Evolutionary conservation across 1,140 invertebrate genomes (phyloP), one percentile per base, ranked within the genome.

Genomic region (Pseudomyrmex cubaensis): DNA sequence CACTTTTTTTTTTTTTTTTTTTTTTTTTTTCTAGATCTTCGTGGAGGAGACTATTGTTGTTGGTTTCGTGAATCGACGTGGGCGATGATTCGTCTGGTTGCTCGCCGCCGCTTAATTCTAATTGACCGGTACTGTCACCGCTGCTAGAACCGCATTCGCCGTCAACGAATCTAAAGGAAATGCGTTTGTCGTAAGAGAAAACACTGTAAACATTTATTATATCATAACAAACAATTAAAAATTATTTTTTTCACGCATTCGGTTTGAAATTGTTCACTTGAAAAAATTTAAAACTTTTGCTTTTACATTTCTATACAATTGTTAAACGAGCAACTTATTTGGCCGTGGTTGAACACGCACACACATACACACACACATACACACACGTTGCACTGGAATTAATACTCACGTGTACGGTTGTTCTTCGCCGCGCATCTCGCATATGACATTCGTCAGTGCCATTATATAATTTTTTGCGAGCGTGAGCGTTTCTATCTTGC

Each of bases 401-500:
- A 7, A 56, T 85, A 93, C 94, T 94, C 89, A 95, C 94, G 94
- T 95, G 93, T 96, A 97, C 64, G 96, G 96, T 82, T 95, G 95
- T 66, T 95, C 95, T 85, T 97, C 96, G 66, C 96, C 96, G 75
- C 96, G 94, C 95, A 97, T 97, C 88, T 97, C 96, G 93, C 97
- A 97, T 92, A 98, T 97, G 83, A 98, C 97, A 93, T 98, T 98
- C 66, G 97, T 98, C 85, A 98, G 95, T 44, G 97, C 97, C 95
- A 97, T 98, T 91, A 98, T 98, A 93, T 98, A 98, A 95, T 98
- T 98, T 94, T 98, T 98, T 87, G 97, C 97, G 91, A 98, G 93
- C 15, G 97, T 98, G 17, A 98, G 93, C 12, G 97, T 98, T 94
- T 98, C 97, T 85, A 98, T 98, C 95, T 98, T 98, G 69, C 97